These are phyloP conservation scores for Dysmachus trigonus DNA, from an alignment of 2,888 invertebrate genomes.

Conservation along the genomic window DNA sequence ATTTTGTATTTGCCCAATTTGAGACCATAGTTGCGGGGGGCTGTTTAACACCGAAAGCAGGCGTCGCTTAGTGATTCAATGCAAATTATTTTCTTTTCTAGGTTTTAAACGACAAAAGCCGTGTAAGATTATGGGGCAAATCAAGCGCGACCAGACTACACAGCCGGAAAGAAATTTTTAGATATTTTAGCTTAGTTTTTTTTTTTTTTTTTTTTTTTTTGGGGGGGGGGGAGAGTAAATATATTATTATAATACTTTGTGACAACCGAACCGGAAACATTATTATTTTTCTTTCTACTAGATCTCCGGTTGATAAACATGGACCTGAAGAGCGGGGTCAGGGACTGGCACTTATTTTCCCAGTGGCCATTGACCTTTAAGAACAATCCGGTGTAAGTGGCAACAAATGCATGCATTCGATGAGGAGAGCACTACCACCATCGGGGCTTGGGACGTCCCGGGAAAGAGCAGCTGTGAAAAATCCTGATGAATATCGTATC, in stretches of 20 bases:
- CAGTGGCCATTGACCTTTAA: slow-evolving; percentile 27
- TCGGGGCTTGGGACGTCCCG: too few relatives aligned
- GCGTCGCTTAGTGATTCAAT: background rate
- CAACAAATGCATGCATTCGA: background rate
- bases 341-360: background rate
- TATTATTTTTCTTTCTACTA: background rate
- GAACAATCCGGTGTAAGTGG: background rate
- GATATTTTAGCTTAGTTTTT: background rate
- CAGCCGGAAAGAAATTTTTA: background rate
- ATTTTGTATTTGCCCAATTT: background rate
- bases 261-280: background rate
- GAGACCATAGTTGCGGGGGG: background rate
- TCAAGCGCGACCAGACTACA: background rate
- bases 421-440: background rate
- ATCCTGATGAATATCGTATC: background rate
- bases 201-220: too few relatives aligned
- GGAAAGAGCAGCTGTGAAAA: background rate
- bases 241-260: background rate
- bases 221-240: too few relatives aligned
- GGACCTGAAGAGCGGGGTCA: background rate
- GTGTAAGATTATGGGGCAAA: background rate
- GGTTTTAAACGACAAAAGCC: too few relatives aligned
- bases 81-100: background rate
- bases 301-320: background rate
- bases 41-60: background rate